Evolutionary conservation across 53 echinoderm and acorn worm genomes (phyloP).

Genomic region (Arbacia lixula): DNA sequence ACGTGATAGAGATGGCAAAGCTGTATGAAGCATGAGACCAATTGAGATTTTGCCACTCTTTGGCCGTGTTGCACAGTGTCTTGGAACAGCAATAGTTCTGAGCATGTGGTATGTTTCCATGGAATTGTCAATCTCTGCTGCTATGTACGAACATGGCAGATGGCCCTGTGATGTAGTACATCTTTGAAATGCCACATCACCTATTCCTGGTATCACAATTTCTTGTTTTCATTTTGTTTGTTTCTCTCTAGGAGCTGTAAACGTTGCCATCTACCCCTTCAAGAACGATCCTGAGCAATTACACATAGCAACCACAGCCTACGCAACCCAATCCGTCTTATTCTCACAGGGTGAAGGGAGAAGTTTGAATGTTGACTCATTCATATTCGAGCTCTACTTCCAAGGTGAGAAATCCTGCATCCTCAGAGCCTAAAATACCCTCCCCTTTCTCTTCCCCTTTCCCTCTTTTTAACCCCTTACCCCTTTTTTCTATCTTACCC

Average conservation of each 20-base stretch:
- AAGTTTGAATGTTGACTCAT: not conserved
- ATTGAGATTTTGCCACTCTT: too few relatives aligned
- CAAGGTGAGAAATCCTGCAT: not conserved
- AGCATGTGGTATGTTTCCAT: too few relatives aligned
- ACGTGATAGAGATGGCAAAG: too few relatives aligned
- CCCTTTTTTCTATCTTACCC: too few relatives aligned
- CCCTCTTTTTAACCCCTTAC: not conserved
- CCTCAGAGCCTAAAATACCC: not conserved
- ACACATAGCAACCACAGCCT: slow-evolving; percentile 44
- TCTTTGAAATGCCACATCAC: too few relatives aligned
- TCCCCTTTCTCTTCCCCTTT: not conserved
- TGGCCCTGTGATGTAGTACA: too few relatives aligned
- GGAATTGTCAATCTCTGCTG: too few relatives aligned
- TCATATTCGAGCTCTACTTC: slow-evolving; percentile 28
- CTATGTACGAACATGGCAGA: too few relatives aligned
- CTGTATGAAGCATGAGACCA: too few relatives aligned
- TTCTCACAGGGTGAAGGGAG: not conserved
- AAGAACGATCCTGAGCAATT: slow-evolving; percentile 31
- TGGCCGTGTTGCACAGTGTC: too few relatives aligned
- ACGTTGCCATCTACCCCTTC: slow-evolving; percentile 19
- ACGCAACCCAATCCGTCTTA: not conserved
- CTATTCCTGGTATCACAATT: not conserved
- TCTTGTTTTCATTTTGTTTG: not conserved
- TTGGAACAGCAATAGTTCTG: too few relatives aligned
- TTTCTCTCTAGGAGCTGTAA: slow-evolving; percentile 6